Evolutionary conservation across 2,888 invertebrate genomes (phyloP), one percentile per base, ranked within the genome.

Genomic region (Melanostoma mellinum): DNA sequence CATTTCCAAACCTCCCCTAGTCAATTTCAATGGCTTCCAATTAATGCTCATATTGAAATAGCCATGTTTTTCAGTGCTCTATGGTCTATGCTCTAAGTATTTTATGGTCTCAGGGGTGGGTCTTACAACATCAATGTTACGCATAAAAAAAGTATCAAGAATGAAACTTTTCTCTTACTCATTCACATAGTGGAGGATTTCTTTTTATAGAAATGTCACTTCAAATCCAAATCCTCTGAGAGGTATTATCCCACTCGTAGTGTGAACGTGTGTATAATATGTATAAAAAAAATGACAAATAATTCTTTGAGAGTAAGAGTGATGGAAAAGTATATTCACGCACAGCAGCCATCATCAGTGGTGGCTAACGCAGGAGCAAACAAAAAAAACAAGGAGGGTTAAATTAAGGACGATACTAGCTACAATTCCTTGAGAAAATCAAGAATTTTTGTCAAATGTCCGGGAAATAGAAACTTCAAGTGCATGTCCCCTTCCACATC

Each of bases 201-300:
- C 67, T 79, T 69, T 79, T 79, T 71, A 79, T 75, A 79, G 84
- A 84, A 75, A 84, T 79, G 84, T 84, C 84, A 84, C 84, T 84
- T 84, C 74, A 84, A 84, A 71, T 79, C 84, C 67, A 79, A 84
- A 79, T 84, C 84, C 84, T 79, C 67, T 60, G 84, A 84, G 84
- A 84, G 78, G 67, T 78, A 84, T 84, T 79, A 84, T 84, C 74
- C 84, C 84, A 79, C 84, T 84, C 84, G 65, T 71, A 65, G 84
- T 79, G 84, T 84, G 79, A 78, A 84, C 63, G 63, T 63, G 63
- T 50, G 38, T 74, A 52, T 20, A 20, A 20, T 20, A 20, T 20
- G 20, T 20, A 52, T 58, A 74, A 65, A 75, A 75, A 63, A 82
- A 74, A 82, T 82, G 77, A 82, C 82, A 82, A 82, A 84, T 79